Conservation (phyloP, 2,888 invertebrate genomes). For the Alviniconcha strummeri region DNA sequence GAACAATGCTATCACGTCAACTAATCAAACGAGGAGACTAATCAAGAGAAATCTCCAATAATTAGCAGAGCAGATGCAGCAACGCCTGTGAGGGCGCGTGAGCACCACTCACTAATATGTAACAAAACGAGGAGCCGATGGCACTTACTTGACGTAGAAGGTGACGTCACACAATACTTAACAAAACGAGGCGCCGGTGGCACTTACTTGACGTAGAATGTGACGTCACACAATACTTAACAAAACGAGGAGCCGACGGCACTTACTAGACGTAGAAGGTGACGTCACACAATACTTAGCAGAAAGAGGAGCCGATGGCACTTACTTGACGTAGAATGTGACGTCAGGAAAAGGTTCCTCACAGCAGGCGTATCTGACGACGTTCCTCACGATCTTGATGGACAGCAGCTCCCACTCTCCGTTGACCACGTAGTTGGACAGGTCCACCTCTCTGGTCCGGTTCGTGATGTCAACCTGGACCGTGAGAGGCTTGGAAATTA, state of each 20-base stretch:
- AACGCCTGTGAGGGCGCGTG: too few species aligned
- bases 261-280: constrained; percentile 35
- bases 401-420: constrained; percentile 70
- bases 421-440: constrained; percentile 69
- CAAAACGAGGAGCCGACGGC: too few species aligned
- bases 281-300: too few species aligned
- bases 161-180: constrained; percentile 62
- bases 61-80: too few species aligned
- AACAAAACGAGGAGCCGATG: too few species aligned
- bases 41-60: too few species aligned
- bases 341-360: constrained; percentile 71
- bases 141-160: constrained; percentile 70
- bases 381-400: constrained; percentile 64
- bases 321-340: constrained; percentile 71
- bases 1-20: too few species aligned
- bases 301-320: too few species aligned
- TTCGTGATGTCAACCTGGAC: constrained; percentile 65
- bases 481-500: neutral
- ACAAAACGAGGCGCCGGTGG: too few species aligned
- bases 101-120: too few species aligned
- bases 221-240: constrained; percentile 58
- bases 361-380: constrained; percentile 69
- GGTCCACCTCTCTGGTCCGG: constrained; percentile 65
- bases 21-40: too few species aligned
- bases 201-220: constrained; percentile 70